Conservation (phyloP, 2,797 vertebrate species). For the Sebastiscus tertius region DNA sequence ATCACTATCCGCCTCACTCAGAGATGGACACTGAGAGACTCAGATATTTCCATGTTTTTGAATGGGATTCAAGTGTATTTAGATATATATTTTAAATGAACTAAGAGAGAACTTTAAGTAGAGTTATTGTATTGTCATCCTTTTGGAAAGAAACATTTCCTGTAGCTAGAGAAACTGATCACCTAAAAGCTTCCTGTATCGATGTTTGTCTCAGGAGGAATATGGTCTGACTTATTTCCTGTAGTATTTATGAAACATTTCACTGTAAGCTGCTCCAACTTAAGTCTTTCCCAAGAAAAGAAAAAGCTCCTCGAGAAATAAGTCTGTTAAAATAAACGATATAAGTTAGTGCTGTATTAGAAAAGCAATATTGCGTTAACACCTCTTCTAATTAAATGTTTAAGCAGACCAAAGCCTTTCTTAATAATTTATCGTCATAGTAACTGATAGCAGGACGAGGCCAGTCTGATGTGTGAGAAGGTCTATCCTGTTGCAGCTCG, state of each 20-base stretch:
- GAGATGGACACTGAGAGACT: not conserved
- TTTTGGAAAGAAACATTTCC: slow-evolving; percentile 1
- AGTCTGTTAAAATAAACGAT: not conserved
- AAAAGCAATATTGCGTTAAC: not conserved
- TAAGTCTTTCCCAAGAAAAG: not conserved
- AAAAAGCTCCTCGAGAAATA: not conserved
- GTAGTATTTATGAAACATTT: slow-evolving; percentile 1
- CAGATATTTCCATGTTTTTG: not conserved
- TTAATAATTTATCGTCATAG: slow-evolving; percentile 71
- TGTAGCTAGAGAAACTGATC: not conserved
- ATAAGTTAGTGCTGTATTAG: not conserved
- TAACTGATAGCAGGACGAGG: slow-evolving; percentile 48
- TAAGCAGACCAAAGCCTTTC: slow-evolving; percentile 35
- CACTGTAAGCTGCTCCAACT: not conserved
- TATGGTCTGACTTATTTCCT: not conserved
- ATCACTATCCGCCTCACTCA: not conserved
- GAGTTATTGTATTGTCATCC: not conserved
- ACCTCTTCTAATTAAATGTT: slow-evolving; percentile 44
- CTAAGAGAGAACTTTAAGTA: not conserved
- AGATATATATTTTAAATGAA: not conserved
- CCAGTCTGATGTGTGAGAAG: slow-evolving; percentile 53
- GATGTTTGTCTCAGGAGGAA: not conserved
- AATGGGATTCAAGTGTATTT: not conserved
- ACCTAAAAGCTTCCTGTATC: slow-evolving; percentile 6
- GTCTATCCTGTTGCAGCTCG: slow-evolving; percentile 58